Evolutionary conservation across 1,140 invertebrate genomes (phyloP).

Genomic region (Hyles vespertilio): DNA sequence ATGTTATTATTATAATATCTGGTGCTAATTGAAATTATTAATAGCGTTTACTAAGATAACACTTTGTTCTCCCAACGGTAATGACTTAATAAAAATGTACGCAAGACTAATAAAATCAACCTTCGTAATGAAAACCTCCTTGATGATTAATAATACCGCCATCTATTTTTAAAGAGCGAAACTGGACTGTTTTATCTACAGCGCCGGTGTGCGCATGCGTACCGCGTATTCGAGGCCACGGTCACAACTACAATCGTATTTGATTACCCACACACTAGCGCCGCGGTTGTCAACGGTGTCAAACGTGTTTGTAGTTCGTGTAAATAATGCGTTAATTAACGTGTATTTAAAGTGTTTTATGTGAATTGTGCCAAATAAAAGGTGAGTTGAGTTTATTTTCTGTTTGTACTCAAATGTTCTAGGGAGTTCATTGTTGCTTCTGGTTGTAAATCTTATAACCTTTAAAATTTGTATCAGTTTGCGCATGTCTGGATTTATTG

Average conservation of each 20-base stretch:
- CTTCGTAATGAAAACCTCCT: too few relatives aligned
- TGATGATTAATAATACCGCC: conserved; percentile 30
- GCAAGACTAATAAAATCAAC: too few relatives aligned
- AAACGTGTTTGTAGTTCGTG: conserved; percentile 51
- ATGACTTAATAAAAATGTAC: too few relatives aligned
- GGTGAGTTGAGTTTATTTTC: conserved; percentile 39
- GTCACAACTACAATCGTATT: conserved; percentile 44
- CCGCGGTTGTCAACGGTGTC: conserved; percentile 32
- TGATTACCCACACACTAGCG: conserved; percentile 47
- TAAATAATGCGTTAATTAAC: conserved; percentile 38
- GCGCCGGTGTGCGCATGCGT: conserved; percentile 48
- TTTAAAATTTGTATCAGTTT: too few relatives aligned
- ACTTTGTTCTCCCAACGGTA: too few relatives aligned
- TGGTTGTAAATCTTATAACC: too few relatives aligned
- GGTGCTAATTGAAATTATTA: too few relatives aligned
- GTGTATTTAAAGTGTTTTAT: conserved; percentile 34
- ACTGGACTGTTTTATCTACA: conserved; percentile 43
- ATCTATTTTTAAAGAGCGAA: conserved; percentile 32
- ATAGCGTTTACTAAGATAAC: too few relatives aligned
- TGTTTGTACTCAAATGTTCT: conserved; percentile 4
- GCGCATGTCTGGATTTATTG: too few relatives aligned
- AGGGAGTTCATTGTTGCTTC: too few relatives aligned
- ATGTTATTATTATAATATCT: too few relatives aligned
- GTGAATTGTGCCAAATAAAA: conserved; percentile 29
- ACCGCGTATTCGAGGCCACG: conserved; percentile 46